Conservation (phyloP, 2,113 vertebrate species). For the Mellivora capensis region DNA sequence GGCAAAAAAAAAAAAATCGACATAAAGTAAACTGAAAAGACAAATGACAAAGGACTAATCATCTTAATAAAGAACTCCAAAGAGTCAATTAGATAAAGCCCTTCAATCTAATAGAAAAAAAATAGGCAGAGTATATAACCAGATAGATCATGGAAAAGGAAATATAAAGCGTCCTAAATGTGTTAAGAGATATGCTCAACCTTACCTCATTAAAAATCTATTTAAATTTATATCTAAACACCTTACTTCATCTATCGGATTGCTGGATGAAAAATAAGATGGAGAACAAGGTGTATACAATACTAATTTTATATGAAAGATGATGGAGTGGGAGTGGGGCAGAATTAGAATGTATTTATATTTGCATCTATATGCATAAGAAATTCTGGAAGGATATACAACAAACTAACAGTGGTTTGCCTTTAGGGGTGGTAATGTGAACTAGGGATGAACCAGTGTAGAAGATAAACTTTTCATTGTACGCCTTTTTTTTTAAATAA, state of each 20-base stretch:
- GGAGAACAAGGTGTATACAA: neutral
- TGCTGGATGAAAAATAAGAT: neutral
- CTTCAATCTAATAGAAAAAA: neutral
- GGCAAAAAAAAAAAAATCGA: neutral
- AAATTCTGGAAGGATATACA: neutral
- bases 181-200: neutral
- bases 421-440: neutral
- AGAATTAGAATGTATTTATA: neutral
- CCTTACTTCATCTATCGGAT: neutral
- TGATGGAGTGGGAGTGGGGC: neutral
- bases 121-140: neutral
- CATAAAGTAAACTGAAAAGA: neutral
- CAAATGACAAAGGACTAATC: neutral
- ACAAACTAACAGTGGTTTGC: neutral
- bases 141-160: neutral
- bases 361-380: neutral
- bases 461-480: neutral
- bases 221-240: neutral
- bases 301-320: neutral
- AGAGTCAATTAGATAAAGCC: neutral
- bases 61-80: neutral
- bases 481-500: neutral
- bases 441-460: neutral
- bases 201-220: neutral
- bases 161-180: neutral